Percentiles rank a stretch among this genome's conserved stretches.
These are phyloP conservation scores for Falco novaeseelandiae DNA, from an alignment of 2,797 vertebrate species.

Conservation along the genomic window DNA sequence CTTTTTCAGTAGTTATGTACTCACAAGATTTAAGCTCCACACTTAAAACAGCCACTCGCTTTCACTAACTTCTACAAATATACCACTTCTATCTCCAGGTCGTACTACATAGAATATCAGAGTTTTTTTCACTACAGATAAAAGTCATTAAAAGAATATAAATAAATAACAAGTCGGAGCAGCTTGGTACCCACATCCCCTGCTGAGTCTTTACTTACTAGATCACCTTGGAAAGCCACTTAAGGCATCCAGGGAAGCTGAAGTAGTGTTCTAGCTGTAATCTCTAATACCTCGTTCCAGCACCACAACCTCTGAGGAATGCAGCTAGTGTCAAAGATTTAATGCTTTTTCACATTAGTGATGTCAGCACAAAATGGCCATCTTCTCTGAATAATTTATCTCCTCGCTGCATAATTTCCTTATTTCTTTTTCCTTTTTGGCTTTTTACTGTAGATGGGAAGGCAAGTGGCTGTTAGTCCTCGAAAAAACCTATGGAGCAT, in stretches of 20 bases:
- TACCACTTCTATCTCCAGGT: background rate
- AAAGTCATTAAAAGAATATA: background rate
- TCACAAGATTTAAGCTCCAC: background rate
- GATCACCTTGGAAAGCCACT: conserved; percentile 67
- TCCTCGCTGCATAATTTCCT: conserved; percentile 88
- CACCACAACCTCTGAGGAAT: conserved; percentile 76
- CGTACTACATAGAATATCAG: background rate
- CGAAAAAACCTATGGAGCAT: conserved; percentile 86
- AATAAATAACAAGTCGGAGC: background rate
- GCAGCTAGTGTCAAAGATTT: conserved; percentile 87
- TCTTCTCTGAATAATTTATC: conserved; percentile 99
- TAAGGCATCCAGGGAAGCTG: background rate
- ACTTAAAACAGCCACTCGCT: background rate
- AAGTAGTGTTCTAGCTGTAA: conserved; percentile 75
- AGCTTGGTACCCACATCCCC: background rate
- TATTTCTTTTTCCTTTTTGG: conserved; percentile 86
- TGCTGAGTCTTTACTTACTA: conserved; percentile 21
- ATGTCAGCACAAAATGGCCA: conserved; percentile 98
- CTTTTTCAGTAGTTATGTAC: background rate
- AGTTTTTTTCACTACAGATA: background rate
- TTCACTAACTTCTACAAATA: background rate
- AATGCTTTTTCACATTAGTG: conserved; percentile 98
- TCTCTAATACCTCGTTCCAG: conserved; percentile 81
- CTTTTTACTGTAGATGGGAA: conserved; percentile 86
- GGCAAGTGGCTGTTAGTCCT: conserved; percentile 94